phyloP scores from a whole-genome alignment of 2,113 vertebrate species.

The Tupaia tana region DNA sequence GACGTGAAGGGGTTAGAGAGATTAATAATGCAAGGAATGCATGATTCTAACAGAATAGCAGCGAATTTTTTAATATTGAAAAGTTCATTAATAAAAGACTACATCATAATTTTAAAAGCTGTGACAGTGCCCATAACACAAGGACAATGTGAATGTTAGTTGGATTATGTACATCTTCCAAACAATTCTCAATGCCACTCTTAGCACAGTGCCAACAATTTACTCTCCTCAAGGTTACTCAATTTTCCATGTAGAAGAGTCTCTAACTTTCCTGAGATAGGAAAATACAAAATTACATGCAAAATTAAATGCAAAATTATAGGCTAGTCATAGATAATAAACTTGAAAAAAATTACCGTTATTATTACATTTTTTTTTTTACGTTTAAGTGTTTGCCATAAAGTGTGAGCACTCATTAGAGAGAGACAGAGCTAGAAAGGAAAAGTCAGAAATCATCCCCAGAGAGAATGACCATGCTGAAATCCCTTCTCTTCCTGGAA shows the following conservation, averaged over 20 bases:
- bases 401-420: too few relatives aligned
- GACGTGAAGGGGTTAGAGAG: conserved; percentile 55
- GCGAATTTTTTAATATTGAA: conserved; percentile 53
- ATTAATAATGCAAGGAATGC: conserved; percentile 77
- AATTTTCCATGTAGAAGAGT: conserved; percentile 29
- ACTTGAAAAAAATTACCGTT: neutral
- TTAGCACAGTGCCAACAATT: conserved; percentile 40
- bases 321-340: conserved; percentile 11
- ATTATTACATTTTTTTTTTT: too few relatives aligned
- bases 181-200: conserved; percentile 21
- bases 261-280: conserved; percentile 44
- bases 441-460: too few relatives aligned
- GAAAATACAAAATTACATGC: neutral
- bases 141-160: conserved; percentile 4
- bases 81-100: conserved; percentile 69
- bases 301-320: neutral
- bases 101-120: conserved; percentile 62
- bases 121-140: neutral
- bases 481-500: too few relatives aligned
- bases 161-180: conserved; percentile 21
- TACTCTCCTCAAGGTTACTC: conserved; percentile 63
- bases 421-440: too few relatives aligned
- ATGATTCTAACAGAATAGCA: conserved; percentile 43
- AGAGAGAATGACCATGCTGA: too few relatives aligned
- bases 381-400: too few relatives aligned